Evolutionary conservation across 2,797 vertebrate species (phyloP).

Genomic region (Mus caroli): DNA sequence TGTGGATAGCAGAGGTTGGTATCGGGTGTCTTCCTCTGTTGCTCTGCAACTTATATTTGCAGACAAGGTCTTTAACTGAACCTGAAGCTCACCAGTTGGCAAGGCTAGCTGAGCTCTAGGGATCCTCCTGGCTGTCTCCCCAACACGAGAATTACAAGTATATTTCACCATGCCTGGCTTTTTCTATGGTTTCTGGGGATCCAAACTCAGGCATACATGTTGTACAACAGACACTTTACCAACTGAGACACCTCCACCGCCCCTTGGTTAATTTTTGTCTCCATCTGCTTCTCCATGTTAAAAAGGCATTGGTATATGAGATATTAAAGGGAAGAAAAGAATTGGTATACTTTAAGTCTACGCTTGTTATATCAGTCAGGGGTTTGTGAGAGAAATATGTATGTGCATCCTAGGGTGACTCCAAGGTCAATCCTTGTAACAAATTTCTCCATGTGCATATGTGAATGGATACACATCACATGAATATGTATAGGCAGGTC

Average conservation of each 20-base stretch:
- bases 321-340: conserved; percentile 5
- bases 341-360: not conserved
- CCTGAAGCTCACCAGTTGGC: not conserved
- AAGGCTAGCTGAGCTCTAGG: not conserved
- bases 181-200: not conserved
- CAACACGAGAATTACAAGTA: not conserved
- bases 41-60: not conserved
- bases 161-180: not conserved
- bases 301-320: conserved; percentile 38
- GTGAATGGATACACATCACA: not conserved
- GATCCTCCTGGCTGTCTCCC: not conserved
- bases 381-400: not conserved
- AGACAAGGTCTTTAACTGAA: not conserved
- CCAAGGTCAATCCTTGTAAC: not conserved
- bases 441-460: not conserved
- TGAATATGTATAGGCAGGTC: not conserved
- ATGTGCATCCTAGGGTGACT: not conserved
- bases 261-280: conserved; percentile 30
- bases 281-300: not conserved
- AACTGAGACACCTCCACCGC: too few relatives aligned
- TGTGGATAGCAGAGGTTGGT: not conserved
- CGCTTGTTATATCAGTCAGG: not conserved
- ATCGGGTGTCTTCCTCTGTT: too few relatives aligned
- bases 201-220: not conserved
- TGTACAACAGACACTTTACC: not conserved